Base-by-base conservation (phyloP, 92 coral and sea anemone genomes). In the Epizoanthus scotinus region DNA sequence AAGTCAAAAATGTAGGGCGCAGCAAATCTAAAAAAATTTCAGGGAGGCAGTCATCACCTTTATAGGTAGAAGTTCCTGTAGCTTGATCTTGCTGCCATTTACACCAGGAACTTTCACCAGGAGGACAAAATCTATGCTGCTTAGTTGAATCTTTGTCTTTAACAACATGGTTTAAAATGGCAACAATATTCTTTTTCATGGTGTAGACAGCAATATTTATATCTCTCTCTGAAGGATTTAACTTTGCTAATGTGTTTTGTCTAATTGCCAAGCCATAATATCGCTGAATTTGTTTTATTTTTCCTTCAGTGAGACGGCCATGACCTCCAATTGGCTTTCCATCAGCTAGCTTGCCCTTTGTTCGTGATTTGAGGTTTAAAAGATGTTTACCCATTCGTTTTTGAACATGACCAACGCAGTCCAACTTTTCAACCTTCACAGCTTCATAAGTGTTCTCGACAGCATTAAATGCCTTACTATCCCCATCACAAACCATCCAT, bases 251-350 rank as follows among this genome's bases (percentile, higher is more conserved):
- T 38, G 84, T 85, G 71, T 80, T 85, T 64, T 85, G 92, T 63
- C 89, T 81, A 61, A 89, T 85, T 14, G 89, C 92, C 29, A 89
- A 71, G n/a, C 86, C 89, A 88, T 79, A 80, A 80, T 88, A 88
- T 44, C 73, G 84, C 36, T 88, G 89, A 26, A 88, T 42, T 69
- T 84, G 71, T 60, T 85, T 81, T 21, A 83, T 67, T 75, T 42
- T 84, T 6, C 63, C 74, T 63, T 88, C 85, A 13, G 78, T 78
- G 34, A 79, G 91, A 31, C 84, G 65, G 28, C 88, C 91, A 17
- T 50, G 59, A 59, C 86, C 91, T 26, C 89, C 86, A 29, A 81
- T 81, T 24, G 81, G 67, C 82, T 88, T 75, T 69, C 85, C 88
- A 84, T 88, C 91, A 52, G 60, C 63, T 28, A 88, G 72, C 71